A percentile compares a stretch with the other conserved stretches of the same genome.
phyloP scores from a whole-genome alignment of 2,797 vertebrate genomes.

The Xyrichtys novacula region DNA sequence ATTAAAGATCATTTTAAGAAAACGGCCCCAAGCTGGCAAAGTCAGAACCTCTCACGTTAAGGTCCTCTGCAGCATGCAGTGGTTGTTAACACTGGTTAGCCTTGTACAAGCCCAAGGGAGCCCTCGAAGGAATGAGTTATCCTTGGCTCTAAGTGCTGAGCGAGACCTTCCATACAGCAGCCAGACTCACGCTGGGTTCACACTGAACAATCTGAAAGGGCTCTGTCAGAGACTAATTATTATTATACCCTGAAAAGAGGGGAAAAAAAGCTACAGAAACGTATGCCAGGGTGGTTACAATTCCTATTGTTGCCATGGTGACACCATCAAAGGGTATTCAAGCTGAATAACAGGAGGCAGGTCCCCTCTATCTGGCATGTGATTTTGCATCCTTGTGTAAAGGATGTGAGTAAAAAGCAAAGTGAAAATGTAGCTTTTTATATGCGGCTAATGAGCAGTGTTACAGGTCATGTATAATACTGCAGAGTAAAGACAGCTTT shows the following conservation, averaged over 20 bases:
- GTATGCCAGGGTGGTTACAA: background rate
- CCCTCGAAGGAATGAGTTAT: slow-evolving; percentile 41
- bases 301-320: slow-evolving; percentile 32
- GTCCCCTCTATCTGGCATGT: background rate
- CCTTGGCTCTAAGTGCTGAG: slow-evolving; percentile 37
- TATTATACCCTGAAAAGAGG: slow-evolving; percentile 20
- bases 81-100: slow-evolving; percentile 60
- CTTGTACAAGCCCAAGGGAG: slow-evolving; percentile 36
- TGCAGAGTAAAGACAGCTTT: background rate
- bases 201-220: slow-evolving; percentile 11
- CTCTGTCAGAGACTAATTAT: slow-evolving; percentile 20
- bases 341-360: background rate
- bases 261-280: background rate
- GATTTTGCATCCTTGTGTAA: slow-evolving; percentile 16
- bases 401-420: slow-evolving; percentile 7
- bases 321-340: slow-evolving; percentile 9
- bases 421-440: background rate
- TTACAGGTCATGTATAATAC: slow-evolving; percentile 22
- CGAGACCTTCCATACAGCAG: slow-evolving; percentile 23
- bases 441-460: slow-evolving; percentile 9
- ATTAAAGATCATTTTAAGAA: slow-evolving; percentile 42
- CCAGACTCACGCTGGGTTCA: slow-evolving; percentile 28
- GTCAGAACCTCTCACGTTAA: slow-evolving; percentile 20
- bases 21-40: slow-evolving; percentile 2
- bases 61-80: background rate